Evolutionary conservation across 2,797 vertebrate species (phyloP), one percentile per base, ranked within the genome.

Genomic region (Fistularia tabacaria): DNA sequence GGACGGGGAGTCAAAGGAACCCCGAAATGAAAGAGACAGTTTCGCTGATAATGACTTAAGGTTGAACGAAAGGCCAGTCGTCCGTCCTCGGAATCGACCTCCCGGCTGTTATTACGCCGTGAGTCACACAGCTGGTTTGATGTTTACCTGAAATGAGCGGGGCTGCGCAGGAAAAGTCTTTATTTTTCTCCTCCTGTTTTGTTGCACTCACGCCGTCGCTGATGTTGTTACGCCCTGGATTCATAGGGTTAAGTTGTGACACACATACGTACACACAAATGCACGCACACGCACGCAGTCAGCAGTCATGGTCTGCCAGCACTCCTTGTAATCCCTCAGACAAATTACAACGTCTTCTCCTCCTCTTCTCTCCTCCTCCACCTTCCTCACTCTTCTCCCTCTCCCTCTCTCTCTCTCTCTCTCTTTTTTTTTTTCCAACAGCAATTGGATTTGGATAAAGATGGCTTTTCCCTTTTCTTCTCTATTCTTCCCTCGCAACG

Each of bases 381-480:
- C 73, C 80, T 82, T 81, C 76, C 74, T 67, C 72, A 69, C 66
- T 60, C 62, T 72, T 67, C 76, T 77, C 69, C 81, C 80, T 80
- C 75, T 84, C 80, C 81, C n/a, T n/a, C n/a, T n/a, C n/a, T n/a
- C n/a, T 67, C 76, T 77, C 69, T 81, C 80, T 80, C 75, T 84
- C 80, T n/a, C 81, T 77, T 67, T 74, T 76, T 73, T 66, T 85
- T 78, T 78, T 86, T 87, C 81, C 83, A 85, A 83, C 85, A 80
- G 79, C 89, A 91, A 90, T 91, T 91, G 90, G 90, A 91, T 91
- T 91, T 91, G 89, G 88, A 91, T 92, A 89, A 90, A 90, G 88
- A 91, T 86, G 90, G 88, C 85, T 91, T 90, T 91, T 77, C 83
- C 25, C 82, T 80, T 89, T 91, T 90, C 83, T 90, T 83, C 80